Evolutionary conservation across 2,113 vertebrate species (phyloP).

Genomic region (Macaca fascicularis): DNA sequence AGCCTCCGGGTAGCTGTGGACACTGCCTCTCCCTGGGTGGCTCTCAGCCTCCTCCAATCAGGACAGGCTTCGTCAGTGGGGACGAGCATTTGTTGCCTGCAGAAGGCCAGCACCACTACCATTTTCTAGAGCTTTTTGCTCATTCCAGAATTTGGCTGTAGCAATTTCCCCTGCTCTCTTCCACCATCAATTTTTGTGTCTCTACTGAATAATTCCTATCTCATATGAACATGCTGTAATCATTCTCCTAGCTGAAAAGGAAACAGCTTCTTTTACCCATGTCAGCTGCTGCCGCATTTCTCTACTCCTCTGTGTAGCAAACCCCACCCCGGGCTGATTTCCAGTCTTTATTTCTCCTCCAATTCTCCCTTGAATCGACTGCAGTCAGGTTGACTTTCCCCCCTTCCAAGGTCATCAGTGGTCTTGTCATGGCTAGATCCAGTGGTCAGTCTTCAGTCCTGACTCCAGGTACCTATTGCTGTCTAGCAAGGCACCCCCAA

Average conservation of each 20-base stretch:
- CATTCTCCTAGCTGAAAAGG: neutral
- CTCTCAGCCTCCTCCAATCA: neutral
- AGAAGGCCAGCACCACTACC: neutral
- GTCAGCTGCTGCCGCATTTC: neutral
- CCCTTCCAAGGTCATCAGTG: neutral
- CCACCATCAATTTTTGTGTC: neutral
- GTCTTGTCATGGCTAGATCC: neutral
- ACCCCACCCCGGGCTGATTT: neutral
- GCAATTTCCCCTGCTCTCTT: neutral
- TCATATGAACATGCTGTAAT: fast-evolving
- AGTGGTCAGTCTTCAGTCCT: neutral
- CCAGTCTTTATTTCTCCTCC: too few species aligned
- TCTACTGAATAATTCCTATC: fast-evolving
- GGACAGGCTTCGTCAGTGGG: fast-evolving
- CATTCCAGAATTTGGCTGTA: neutral
- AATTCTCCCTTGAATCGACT: neutral
- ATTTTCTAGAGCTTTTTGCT: fast-evolving
- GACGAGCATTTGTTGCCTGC: fast-evolving
- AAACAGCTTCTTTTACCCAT: neutral
- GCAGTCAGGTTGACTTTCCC: neutral
- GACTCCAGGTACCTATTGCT: neutral
- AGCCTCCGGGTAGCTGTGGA: neutral
- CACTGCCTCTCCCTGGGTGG: fast-evolving
- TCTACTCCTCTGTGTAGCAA: neutral
- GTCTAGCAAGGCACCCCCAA: fast-evolving